Conservation (phyloP, 2,113 vertebrate species). For the Eulemur macaco region DNA sequence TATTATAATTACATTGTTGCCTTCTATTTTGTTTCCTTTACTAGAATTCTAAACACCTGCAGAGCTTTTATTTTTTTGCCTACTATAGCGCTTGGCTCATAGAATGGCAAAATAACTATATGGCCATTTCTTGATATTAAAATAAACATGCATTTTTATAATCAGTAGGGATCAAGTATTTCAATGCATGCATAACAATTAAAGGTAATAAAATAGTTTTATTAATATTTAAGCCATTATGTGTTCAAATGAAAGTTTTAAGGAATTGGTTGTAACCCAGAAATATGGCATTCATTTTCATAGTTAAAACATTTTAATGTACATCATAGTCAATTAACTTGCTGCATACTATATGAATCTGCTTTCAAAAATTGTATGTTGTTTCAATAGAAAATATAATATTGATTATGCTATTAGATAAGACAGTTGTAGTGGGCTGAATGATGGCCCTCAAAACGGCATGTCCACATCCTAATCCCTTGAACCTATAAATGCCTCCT, state of each 20-base stretch:
- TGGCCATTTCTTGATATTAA: not conserved
- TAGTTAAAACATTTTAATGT: not conserved
- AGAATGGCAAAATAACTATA: slow-evolving; percentile 10
- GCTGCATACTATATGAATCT: not conserved
- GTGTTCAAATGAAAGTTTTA: not conserved
- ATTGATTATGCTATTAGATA: not conserved
- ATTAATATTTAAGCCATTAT: not conserved
- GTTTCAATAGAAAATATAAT: not conserved
- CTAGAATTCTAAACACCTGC: not conserved
- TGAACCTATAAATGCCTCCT: not conserved
- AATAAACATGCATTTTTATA: not conserved
- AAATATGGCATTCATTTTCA: not conserved
- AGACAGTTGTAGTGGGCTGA: not conserved
- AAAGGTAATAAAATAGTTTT: not conserved
- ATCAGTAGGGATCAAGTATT: not conserved
- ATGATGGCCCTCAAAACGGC: not conserved
- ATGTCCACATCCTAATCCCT: not conserved
- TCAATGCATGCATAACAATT: not conserved
- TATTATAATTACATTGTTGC: not conserved
- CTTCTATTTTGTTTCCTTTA: not conserved
- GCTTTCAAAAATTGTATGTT: not conserved
- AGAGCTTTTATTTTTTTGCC: not conserved
- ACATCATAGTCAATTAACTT: not conserved
- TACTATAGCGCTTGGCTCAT: not conserved
- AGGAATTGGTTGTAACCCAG: not conserved